phyloP scores from a whole-genome alignment of 2,113 vertebrate genomes.

The Eonycteris spelaea region DNA sequence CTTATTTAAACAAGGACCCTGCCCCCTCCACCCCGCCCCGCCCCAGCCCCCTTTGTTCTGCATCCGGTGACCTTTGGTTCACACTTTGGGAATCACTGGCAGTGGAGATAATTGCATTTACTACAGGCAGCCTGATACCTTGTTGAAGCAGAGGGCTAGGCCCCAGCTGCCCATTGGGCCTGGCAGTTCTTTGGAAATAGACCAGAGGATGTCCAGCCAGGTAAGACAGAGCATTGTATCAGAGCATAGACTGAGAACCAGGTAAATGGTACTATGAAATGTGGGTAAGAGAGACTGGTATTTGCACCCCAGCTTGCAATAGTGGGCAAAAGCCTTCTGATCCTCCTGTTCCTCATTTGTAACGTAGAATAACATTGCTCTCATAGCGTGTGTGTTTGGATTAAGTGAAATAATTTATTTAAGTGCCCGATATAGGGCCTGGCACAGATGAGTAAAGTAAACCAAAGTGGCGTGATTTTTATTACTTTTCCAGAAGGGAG shows the following conservation, averaged over 20 bases:
- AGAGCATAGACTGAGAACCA: background rate
- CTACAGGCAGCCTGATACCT: background rate
- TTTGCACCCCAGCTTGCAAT: background rate
- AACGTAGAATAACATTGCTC: background rate
- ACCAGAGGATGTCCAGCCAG: background rate
- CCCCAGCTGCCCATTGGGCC: background rate
- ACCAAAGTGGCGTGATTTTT: background rate
- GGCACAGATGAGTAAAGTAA: background rate
- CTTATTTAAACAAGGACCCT: background rate
- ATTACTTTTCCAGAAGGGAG: background rate
- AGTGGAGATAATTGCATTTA: background rate
- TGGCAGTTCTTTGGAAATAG: background rate
- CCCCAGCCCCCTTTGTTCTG: background rate
- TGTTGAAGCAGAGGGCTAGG: background rate
- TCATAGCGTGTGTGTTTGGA: background rate
- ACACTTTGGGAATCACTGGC: background rate
- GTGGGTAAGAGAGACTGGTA: background rate
- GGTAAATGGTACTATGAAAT: background rate
- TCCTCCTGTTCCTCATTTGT: background rate
- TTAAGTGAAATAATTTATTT: background rate
- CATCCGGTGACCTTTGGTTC: background rate
- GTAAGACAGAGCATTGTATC: background rate
- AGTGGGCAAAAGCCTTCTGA: background rate
- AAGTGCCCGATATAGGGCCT: background rate
- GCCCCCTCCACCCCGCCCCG: too few relatives aligned